These are phyloP conservation scores for Redunca redunca DNA, from an alignment of 2,113 vertebrate genomes.

Conservation along the genomic window DNA sequence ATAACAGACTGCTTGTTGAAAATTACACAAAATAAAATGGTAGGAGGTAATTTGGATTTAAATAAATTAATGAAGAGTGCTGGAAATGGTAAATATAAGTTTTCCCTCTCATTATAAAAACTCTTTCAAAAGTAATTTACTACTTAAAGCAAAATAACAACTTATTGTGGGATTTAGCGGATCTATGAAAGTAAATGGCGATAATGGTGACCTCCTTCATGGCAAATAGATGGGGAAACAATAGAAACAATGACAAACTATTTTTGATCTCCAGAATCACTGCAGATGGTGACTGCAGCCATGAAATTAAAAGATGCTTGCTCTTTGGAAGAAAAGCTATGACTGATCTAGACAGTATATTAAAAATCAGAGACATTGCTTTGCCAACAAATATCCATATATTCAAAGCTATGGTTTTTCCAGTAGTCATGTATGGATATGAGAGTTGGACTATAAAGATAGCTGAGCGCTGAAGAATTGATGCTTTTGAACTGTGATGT, in stretches of 20 bases:
- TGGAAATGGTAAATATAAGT: not conserved
- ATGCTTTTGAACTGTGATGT: not conserved
- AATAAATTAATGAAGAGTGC: not conserved
- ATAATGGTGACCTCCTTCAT: not conserved
- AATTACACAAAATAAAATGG: not conserved
- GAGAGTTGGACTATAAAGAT: not conserved
- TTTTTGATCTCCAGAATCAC: not conserved
- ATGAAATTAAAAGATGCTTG: not conserved
- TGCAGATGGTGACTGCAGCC: not conserved
- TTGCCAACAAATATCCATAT: not conserved
- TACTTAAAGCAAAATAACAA: not conserved
- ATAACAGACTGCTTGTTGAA: not conserved
- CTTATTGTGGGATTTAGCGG: not conserved
- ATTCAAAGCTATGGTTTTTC: not conserved
- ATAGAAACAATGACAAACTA: not conserved
- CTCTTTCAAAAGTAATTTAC: not conserved
- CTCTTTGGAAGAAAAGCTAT: not conserved
- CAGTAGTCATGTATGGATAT: not conserved
- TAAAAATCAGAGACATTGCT: not conserved
- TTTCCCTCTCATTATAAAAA: not conserved
- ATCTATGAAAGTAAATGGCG: not conserved
- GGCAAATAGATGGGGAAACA: not conserved
- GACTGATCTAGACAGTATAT: not conserved
- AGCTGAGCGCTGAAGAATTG: accelerated
- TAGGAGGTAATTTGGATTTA: not conserved